Base-by-base conservation (phyloP, 2,888 invertebrate genomes). In the Eupithecia dodoneata region DNA sequence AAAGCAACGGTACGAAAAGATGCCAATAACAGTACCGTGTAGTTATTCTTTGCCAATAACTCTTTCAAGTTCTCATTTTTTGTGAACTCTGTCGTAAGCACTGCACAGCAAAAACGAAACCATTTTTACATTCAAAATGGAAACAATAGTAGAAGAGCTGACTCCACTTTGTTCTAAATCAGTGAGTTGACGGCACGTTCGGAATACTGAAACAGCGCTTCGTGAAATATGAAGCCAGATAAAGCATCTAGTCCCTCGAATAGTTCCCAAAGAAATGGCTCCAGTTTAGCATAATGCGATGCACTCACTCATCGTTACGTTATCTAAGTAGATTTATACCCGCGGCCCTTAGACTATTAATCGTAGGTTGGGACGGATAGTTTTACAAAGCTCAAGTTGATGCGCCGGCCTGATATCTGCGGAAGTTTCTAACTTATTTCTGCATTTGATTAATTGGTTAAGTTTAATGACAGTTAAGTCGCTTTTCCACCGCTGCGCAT, bases 261-360 rank as follows among this genome's bases (percentile, higher is more conserved):
- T 91, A 92, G 91, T 93, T 93, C 85, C 83, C 84, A 86, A 93
- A 92, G 92, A 92, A 93, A 91, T 88, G 86, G 88, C 81, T 78
- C 77, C 85, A 87, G 89, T 90, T 92, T 91, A 91, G 84, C 89
- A 87, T 93, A 93, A 93, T 90, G 91, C 84, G 88, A 88, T 86
- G 86, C 87, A 88, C 87, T 93, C 89, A 88, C 87, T 93, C 93
- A 93, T 92, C 88, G 88, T 88, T 83, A 85, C 88, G 87, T 88
- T 93, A 93, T 93, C 93, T 90, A 83, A 86, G 83, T 83, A 86
- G 89, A 93, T 92, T 89, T 91, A 92, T 90, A 87, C 85, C 83
- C 87, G 82, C 82, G 87, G 83, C 83, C 88, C 84, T 83, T 78
- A 75, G 84, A 81, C 85, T 85, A 90, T 91, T 90, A 87, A 89